Evolutionary conservation across 2,797 vertebrate genomes (phyloP).

Genomic region (Petrocephalus sullivani): DNA sequence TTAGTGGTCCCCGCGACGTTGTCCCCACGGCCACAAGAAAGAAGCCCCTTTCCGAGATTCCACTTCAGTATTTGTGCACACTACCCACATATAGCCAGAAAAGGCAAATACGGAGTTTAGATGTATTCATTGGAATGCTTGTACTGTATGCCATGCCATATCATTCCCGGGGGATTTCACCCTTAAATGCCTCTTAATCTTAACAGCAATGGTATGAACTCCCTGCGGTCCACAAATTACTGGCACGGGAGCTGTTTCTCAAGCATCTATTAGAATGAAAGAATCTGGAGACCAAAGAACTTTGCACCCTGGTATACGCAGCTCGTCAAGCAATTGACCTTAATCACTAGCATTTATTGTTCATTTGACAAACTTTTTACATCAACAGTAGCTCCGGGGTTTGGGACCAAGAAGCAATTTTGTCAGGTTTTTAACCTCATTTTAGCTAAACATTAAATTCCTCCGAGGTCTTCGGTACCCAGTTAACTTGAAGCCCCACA

Average conservation of each 20-base stretch:
- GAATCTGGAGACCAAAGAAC: neutral
- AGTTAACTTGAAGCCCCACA: neutral
- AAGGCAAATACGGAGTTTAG: neutral
- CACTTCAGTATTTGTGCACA: neutral
- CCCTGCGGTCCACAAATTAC: neutral
- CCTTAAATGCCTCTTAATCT: neutral
- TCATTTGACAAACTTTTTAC: neutral
- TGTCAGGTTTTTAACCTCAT: neutral
- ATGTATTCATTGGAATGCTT: neutral
- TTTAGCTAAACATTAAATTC: neutral
- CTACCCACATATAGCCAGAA: neutral
- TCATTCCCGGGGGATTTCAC: neutral
- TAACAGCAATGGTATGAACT: neutral
- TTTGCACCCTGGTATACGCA: neutral
- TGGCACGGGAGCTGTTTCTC: neutral
- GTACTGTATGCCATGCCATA: neutral
- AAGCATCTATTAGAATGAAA: neutral
- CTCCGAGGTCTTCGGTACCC: neutral
- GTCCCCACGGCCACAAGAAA: neutral
- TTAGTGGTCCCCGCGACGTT: neutral
- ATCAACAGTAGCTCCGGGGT: neutral
- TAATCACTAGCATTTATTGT: neutral
- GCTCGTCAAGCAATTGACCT: neutral
- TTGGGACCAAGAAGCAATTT: neutral
- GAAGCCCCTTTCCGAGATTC: neutral